Conservation (phyloP, 1,140 invertebrate species). For the Fragariocoptes setiger region DNA sequence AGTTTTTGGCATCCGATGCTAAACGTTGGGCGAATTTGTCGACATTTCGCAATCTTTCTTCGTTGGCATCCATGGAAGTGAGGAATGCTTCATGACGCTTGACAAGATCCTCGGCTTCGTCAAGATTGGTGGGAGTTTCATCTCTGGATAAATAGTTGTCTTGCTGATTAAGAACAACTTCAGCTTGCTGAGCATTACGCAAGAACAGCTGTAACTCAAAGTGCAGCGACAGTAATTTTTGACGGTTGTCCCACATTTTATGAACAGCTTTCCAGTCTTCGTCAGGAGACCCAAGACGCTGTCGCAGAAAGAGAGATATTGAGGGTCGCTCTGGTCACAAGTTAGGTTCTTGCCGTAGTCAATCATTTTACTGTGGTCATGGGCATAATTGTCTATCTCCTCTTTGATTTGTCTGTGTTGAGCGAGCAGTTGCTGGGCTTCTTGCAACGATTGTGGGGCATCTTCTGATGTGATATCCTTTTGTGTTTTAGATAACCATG, state of each 20-base stretch:
- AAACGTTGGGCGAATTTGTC: constrained; percentile 65
- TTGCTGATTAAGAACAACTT: constrained; percentile 85
- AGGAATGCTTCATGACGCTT: constrained; percentile 95
- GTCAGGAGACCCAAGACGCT: constrained; percentile 76
- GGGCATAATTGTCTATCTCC: constrained; percentile 93
- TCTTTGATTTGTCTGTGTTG: constrained; percentile 87
- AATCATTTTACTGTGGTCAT: constrained; percentile 96
- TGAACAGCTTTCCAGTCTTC: constrained; percentile 95
- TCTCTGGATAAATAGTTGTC: constrained; percentile 79
- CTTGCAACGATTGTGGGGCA: constrained; percentile 69
- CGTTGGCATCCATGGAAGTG: constrained; percentile 97
- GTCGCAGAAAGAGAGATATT: constrained; percentile 95
- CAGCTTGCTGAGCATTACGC: constrained; percentile 80
- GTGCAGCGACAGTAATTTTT: constrained; percentile 69
- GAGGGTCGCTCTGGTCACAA: constrained; percentile 49
- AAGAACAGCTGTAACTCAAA: constrained; percentile 79
- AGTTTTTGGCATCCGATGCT: constrained; percentile 44
- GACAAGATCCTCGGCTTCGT: constrained; percentile 84
- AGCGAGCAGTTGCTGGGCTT: constrained; percentile 78
- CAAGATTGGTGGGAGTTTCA: constrained; percentile 66
- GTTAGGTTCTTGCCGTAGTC: constrained; percentile 86
- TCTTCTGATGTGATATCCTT: constrained; percentile 91
- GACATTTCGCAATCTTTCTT: constrained; percentile 89
- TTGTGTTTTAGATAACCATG: constrained; percentile 92
- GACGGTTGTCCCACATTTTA: constrained; percentile 97